Base-by-base conservation (phyloP, 2,113 vertebrate genomes). In the Gallinago undulata region DNA sequence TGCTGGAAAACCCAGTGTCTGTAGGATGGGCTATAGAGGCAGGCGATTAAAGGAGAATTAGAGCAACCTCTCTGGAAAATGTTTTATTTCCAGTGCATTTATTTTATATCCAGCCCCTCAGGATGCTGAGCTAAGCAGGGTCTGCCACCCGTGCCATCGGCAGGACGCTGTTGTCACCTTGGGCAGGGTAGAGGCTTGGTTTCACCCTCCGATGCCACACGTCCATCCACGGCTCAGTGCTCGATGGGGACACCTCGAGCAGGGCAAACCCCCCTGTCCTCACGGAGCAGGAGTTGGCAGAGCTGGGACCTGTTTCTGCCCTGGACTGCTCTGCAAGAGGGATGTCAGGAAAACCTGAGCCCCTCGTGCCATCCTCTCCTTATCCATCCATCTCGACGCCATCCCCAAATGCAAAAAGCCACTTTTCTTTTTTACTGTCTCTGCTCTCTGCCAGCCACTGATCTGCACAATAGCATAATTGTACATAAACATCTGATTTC, bases 401-500 rank as follows among this genome's bases (percentile, higher is more conserved):
- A 25, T 73, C 79, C 72, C 89, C 59, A 47, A 21, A 64, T 11
- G 57, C 39, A 60, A 72, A 66, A 72, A 87, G 45, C 66, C 77
- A 79, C 84, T 94, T 89, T 80, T 91, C 59, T 82, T 73, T 91
- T 79, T 87, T 62, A 53, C n/a, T 88, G 82, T 73, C 90, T 76
- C 66, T 84, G 69, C 74, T 95, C 39, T 67, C 66, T 72, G 66
- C 56, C 18, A 6, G 75, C 76, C 88, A 56, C 80, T 5, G 60
- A 85, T 89, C 68, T 62, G 66, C 45, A 85, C 90, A 91, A 92
- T 79, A 89, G n/a, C 81, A 85, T 87, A 96, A 96, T 95, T 89
- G 81, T 55, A 64, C 39, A 79, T 94, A 96, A 96, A 95, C 95
- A 92, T 95, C 90, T 95, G 95, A 97, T 92, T 96, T 94, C 94